Evolutionary conservation across 1,140 invertebrate species (phyloP), one percentile per base, ranked within the genome.

Genomic region (Dinothrombium tinctorium): DNA sequence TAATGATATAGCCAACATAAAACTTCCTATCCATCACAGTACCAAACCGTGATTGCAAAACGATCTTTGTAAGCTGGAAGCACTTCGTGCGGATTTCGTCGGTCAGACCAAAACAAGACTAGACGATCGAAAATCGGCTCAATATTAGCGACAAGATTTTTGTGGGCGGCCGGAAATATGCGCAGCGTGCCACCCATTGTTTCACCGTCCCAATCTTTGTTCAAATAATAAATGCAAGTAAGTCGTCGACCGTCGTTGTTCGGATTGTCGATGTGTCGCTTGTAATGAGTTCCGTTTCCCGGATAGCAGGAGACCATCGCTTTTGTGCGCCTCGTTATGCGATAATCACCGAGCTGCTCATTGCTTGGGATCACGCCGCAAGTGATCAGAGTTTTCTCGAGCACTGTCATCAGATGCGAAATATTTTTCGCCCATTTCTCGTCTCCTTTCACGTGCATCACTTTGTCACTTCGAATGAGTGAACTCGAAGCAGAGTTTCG

Each of bases 301-400:
- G 86, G 86, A 59, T 95, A 95, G 57, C 83, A 90, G 26, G 87
- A 84, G 17, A 92, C 76, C 86, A 94, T 94, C 9, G 84, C 84
- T 74, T 86, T 89, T 33, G 84, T 89, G 51, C 84, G 68, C 37
- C 73, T 64, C 26, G 74, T 74, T 52, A 92, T 60, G 54, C 76
- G 74, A 57, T 83, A 84, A 36, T 73, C 63, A 28, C 75, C 74
- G 52, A 92, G 60, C 54, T 76, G n/a, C n/a, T n/a, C n/a, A n/a
- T 28, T 23, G 23, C 38, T 7, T 23, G n/a, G 2, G 38, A 28
- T n/a, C n/a, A n/a, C n/a, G n/a, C n/a, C 74, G 8, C 78, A 76
- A 61, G 81, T 83, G 32, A 56, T 51, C 8, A 67, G 52, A n/a
- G 66, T 51, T 36, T 70, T 69, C 63, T 87, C 83, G 4, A 86